These are phyloP conservation scores for Zygogramma bicolorata DNA, from an alignment of 2,888 invertebrate genomes.

Conservation along the genomic window DNA sequence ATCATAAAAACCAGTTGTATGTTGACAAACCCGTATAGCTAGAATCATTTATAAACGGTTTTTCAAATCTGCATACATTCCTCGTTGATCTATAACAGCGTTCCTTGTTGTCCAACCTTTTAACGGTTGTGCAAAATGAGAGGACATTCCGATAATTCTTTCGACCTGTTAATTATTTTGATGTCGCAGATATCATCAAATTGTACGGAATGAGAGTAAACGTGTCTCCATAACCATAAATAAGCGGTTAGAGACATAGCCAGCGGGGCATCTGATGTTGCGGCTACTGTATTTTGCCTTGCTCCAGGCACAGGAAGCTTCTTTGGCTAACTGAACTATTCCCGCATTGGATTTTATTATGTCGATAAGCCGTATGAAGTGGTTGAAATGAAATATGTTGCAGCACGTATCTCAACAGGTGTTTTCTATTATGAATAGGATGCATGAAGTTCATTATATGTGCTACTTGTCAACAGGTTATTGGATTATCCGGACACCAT, in stretches of 20 bases:
- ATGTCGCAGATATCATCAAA: slow-evolving; percentile 19
- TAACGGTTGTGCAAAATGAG: slow-evolving; percentile 5
- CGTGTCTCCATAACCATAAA: slow-evolving; percentile 8
- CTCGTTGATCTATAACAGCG: neutral
- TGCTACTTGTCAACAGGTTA: too few species aligned
- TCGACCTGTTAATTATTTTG: slow-evolving; percentile 5
- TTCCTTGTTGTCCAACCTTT: neutral
- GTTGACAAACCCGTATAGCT: neutral
- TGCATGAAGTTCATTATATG: neutral
- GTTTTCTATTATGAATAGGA: neutral
- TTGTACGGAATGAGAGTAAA: slow-evolving; percentile 15
- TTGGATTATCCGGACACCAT: too few species aligned
- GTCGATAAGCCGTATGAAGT: neutral
- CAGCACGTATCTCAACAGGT: neutral
- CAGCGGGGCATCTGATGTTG: slow-evolving; percentile 21
- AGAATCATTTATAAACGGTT: neutral
- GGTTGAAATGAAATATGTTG: neutral
- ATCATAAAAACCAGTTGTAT: neutral
- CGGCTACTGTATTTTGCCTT: slow-evolving; percentile 26
- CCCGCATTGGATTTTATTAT: neutral
- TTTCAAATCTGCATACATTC: slow-evolving; percentile 2
- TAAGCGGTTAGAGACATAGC: slow-evolving; percentile 12
- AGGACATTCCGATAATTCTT: slow-evolving; percentile 16
- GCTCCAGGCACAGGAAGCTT: slow-evolving; percentile 13
- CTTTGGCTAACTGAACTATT: slow-evolving; percentile 2